These are phyloP conservation scores for Parasteatoda tepidariorum DNA, from an alignment of 1,140 invertebrate species.

Conservation along the genomic window DNA sequence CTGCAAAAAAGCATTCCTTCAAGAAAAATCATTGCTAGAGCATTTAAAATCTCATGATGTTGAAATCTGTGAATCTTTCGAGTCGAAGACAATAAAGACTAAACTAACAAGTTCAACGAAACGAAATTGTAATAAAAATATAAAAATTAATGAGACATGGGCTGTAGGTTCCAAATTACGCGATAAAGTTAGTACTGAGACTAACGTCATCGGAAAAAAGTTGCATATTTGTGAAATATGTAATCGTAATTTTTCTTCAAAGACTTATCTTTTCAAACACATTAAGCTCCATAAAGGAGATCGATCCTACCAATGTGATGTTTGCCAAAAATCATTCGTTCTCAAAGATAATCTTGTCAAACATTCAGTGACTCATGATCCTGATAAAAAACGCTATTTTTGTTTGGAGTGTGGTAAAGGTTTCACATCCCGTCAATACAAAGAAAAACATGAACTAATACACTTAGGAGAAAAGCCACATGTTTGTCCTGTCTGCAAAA, in stretches of 20 bases:
- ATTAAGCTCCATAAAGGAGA: slow-evolving; percentile 23
- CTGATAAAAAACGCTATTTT: not conserved
- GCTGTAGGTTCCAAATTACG: not conserved
- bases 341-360: slow-evolving; percentile 29
- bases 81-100: no score
- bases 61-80: not conserved
- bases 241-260: slow-evolving; percentile 8
- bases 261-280: slow-evolving; percentile 32
- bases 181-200: not conserved
- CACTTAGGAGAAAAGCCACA: slow-evolving; percentile 29
- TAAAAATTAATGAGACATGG: not conserved
- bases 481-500: slow-evolving; percentile 15
- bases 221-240: slow-evolving; percentile 7
- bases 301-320: slow-evolving; percentile 6
- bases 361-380: slow-evolving; percentile 20
- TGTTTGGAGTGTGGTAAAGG: slow-evolving; percentile 31
- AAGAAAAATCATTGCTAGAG: not conserved
- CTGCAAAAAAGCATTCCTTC: slow-evolving; percentile 40
- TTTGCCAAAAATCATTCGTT: slow-evolving; percentile 14
- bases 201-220: no score
- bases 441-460: slow-evolving; percentile 25
- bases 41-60: not conserved
- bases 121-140: not conserved
- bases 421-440: slow-evolving; percentile 27
- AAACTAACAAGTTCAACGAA: not conserved